Conservation (phyloP, 2,888 invertebrate genomes). For the Zhengitettix transpicula region DNA sequence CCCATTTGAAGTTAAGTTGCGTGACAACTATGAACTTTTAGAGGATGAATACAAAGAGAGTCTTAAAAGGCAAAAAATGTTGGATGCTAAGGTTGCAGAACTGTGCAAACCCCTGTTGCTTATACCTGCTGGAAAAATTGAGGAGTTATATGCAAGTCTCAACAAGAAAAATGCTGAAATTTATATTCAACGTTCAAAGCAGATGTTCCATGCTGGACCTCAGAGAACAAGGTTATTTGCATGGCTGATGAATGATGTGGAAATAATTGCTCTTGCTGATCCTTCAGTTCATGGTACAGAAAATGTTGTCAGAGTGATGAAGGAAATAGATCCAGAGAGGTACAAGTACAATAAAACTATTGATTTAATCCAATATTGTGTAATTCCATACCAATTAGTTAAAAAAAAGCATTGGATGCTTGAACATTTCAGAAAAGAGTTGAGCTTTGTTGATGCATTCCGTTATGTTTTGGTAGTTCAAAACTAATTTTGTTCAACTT, state of each 20-base stretch:
- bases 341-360: no score
- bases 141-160: conserved; percentile 74
- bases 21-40: conserved; percentile 87
- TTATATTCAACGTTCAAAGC: conserved; percentile 79
- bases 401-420: no score
- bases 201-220: conserved; percentile 42
- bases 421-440: no score
- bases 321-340: conserved; percentile 70
- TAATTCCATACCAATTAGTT: no score
- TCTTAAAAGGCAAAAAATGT: conserved; percentile 69
- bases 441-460: no score
- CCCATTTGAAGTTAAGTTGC: conserved; percentile 90
- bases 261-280: conserved; percentile 69
- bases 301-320: conserved; percentile 53
- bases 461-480: no score
- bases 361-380: no score
- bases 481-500: no score
- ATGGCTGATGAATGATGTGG: conserved; percentile 63
- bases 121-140: conserved; percentile 66
- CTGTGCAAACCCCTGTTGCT: conserved; percentile 68
- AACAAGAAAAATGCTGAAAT: conserved; percentile 87
- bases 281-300: conserved; percentile 66
- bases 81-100: conserved; percentile 69
- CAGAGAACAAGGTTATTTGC: conserved; percentile 65
- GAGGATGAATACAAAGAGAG: conserved; percentile 93